Percentiles rank a stretch among this genome's conserved stretches.
These are phyloP conservation scores for Brachyrhaphis roseni DNA, from an alignment of 2,797 vertebrate species.

Conservation along the genomic window DNA sequence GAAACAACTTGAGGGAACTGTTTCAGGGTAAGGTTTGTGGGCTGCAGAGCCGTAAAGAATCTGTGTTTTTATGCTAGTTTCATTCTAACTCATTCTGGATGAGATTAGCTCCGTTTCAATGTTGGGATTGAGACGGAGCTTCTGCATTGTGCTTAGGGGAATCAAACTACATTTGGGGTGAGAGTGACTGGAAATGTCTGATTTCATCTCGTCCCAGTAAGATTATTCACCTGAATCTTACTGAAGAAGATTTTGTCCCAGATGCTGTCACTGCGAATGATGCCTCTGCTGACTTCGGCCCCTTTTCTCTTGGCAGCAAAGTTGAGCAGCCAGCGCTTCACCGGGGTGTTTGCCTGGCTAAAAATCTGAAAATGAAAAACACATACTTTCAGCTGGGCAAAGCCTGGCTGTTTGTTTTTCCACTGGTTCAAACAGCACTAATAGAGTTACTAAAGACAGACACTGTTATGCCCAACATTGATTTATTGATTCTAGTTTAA, in stretches of 20 bases:
- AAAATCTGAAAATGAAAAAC: conserved; percentile 86
- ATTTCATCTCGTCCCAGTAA: too few species aligned
- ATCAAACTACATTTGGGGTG: background rate
- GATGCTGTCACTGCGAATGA: conserved; percentile 92
- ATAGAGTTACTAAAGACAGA: background rate
- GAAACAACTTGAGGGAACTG: background rate
- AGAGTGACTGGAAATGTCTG: too few species aligned
- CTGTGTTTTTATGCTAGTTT: background rate
- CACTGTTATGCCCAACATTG: too few species aligned
- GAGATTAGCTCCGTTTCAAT: too few species aligned
- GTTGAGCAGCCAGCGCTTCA: conserved; percentile 95
- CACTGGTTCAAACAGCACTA: background rate
- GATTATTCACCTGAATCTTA: conserved; percentile 90
- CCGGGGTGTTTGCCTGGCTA: conserved; percentile 90
- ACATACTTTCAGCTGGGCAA: background rate
- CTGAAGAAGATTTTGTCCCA: conserved; percentile 98
- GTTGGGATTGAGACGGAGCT: background rate
- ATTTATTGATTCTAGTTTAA: too few species aligned
- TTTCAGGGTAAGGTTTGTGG: background rate
- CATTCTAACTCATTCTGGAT: background rate
- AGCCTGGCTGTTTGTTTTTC: background rate
- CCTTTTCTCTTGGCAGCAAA: conserved; percentile 94
- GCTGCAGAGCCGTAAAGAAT: background rate
- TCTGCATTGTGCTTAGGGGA: background rate
- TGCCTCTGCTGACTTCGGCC: conserved; percentile 88